Evolutionary conservation across 2,797 vertebrate genomes (phyloP).

Genomic region (Melanotaenia nigrans): DNA sequence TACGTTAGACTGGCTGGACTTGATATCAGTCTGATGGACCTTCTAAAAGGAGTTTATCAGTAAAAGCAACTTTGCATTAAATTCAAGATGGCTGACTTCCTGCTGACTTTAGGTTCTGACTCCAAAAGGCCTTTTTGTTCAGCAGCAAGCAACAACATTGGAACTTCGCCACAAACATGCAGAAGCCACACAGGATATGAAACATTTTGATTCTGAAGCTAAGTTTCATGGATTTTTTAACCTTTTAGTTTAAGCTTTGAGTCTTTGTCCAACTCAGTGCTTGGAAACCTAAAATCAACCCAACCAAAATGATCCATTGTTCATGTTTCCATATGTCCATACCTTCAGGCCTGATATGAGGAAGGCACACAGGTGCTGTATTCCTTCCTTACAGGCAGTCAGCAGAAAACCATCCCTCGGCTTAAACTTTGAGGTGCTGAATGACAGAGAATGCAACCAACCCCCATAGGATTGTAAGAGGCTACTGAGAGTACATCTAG

Average conservation of each 20-base stretch:
- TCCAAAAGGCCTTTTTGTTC: no score
- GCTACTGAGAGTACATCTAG: neutral
- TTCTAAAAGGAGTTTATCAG: no score
- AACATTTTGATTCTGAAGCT: neutral
- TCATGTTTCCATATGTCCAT: neutral
- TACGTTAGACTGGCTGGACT: no score
- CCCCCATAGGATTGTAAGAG: slow-evolving; percentile 87
- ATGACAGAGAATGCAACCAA: slow-evolving; percentile 81
- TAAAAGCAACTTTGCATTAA: no score
- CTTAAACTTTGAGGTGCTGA: slow-evolving; percentile 91
- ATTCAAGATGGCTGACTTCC: no score
- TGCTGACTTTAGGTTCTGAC: no score
- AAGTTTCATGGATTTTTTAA: no score
- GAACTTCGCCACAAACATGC: no score
- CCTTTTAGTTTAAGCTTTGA: neutral
- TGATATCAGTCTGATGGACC: no score
- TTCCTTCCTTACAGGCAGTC: slow-evolving; percentile 91
- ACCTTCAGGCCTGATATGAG: slow-evolving; percentile 87
- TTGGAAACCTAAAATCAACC: neutral
- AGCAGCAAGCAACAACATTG: no score
- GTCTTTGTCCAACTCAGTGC: neutral
- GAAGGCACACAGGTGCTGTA: slow-evolving; percentile 80
- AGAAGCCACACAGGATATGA: neutral
- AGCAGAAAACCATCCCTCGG: slow-evolving; percentile 90
- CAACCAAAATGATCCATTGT: neutral